Percentiles rank a stretch among this genome's conserved stretches.
Conservation (phyloP, 2,888 invertebrate genomes). For the Alcis repandata region DNA sequence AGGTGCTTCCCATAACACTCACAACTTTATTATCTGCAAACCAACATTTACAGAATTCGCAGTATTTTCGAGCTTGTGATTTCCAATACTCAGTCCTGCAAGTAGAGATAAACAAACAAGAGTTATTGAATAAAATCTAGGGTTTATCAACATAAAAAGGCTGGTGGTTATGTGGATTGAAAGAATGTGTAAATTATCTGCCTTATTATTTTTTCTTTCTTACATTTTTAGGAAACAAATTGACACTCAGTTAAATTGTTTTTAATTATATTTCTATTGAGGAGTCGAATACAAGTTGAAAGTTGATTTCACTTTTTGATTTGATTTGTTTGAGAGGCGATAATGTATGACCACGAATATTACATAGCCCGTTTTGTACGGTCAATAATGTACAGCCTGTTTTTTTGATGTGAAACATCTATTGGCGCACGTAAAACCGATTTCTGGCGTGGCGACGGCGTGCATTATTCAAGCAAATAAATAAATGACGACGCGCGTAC, state of each 20-base stretch:
- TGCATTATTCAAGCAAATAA: no score
- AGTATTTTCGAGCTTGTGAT: constrained; percentile 97
- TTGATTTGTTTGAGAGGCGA: no score
- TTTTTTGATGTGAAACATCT: no score
- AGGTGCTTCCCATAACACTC: constrained; percentile 63
- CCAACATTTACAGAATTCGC: constrained; percentile 99
- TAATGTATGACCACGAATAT: no score
- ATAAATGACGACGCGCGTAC: no score
- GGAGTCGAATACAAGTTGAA: no score
- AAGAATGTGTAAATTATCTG: not conserved
- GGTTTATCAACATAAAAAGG: not conserved
- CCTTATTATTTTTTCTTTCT: not conserved
- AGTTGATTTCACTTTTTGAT: not conserved
- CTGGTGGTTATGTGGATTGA: not conserved
- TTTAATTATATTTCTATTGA: no score
- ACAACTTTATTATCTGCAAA: constrained; percentile 98
- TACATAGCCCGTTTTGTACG: no score
- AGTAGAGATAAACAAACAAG: constrained; percentile 43
- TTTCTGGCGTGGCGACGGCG: no score
- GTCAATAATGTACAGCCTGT: no score
- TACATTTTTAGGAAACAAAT: not conserved
- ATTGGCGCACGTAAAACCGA: no score
- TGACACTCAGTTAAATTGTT: not conserved
- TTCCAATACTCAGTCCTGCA: constrained; percentile 98
- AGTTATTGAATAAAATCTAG: not conserved